Base-by-base conservation (phyloP, 2,888 invertebrate species). In the Phoenoteleia sp. region DNA sequence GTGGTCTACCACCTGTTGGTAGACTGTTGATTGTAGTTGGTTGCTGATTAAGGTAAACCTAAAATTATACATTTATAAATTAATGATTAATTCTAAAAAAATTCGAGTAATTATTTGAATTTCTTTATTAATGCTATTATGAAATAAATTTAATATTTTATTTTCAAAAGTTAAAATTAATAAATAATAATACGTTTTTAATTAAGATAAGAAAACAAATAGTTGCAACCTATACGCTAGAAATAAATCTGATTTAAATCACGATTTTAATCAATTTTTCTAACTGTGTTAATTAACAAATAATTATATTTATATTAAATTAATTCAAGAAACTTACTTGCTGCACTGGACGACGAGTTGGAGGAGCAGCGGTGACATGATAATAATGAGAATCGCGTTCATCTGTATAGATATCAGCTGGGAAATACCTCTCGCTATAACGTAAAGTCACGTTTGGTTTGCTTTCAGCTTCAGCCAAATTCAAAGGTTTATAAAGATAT, bases 401-500 rank as follows among this genome's bases (percentile, higher is more conserved):
- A 67, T 94, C 94, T 2, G 93, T 90, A 94, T 97, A 97, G 86
- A 96, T 96, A 91, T 96, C 96, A 81, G 97, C 96, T 0, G 98
- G 98, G 94, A 97, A 98, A 93, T 96, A 98, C 88, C 98, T 95
- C 92, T 98, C 98, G 71, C 97, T 97, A 94, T 98, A 98, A 91
- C 96, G 95, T 81, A 95, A 88, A 7, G 97, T 96, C 3, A 97
- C 96, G 92, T 97, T 98, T 27, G 98, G 98, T 88, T 96, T 97
- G 88, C 95, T 95, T 92, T 97, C 96, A 64, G 96, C 96, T 93
- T 98, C 98, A 90, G 97, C 97, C 85, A 96, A 95, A 92, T 98
- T 98, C 91, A 98, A 95, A 1, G 98, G 98, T 90, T 97, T 96
- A 95, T 98, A 98, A 23, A 98, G 95, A 94, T 98, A 98, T 87